These are phyloP conservation scores for Margarornis squamiger DNA, from an alignment of 2,797 vertebrate genomes.

Conservation along the genomic window DNA sequence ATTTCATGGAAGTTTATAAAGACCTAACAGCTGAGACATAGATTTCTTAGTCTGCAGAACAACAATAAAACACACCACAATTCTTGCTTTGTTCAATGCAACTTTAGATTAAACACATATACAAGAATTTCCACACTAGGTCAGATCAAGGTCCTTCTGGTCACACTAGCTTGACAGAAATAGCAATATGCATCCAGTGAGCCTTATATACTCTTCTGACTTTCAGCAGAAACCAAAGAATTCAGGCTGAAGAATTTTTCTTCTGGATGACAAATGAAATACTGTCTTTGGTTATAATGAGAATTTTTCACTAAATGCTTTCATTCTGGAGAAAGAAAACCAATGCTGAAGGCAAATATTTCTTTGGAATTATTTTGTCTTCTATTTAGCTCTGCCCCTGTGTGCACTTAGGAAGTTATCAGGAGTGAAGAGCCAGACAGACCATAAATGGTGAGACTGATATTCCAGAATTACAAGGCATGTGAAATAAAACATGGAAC, in stretches of 20 bases:
- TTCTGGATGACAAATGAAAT: neutral
- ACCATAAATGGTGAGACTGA: neutral
- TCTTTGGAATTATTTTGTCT: neutral
- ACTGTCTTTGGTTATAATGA: neutral
- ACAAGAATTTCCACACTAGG: neutral
- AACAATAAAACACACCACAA: fast-evolving
- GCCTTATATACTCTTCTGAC: neutral
- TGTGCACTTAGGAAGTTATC: neutral
- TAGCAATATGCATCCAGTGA: neutral
- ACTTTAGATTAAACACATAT: neutral
- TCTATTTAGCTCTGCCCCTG: neutral
- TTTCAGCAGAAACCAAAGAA: neutral
- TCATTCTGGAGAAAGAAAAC: neutral
- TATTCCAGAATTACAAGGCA: neutral
- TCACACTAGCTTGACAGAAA: neutral
- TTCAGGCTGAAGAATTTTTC: neutral
- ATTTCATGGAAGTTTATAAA: neutral
- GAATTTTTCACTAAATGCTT: neutral
- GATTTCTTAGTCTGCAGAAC: neutral
- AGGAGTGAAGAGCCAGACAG: neutral
- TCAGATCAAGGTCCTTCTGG: neutral
- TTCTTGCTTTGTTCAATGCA: neutral
- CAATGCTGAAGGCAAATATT: neutral
- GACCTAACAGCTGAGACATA: neutral
- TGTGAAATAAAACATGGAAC: neutral